Conservation (phyloP, 2,888 invertebrate genomes). For the Drosophila antonietae region DNA sequence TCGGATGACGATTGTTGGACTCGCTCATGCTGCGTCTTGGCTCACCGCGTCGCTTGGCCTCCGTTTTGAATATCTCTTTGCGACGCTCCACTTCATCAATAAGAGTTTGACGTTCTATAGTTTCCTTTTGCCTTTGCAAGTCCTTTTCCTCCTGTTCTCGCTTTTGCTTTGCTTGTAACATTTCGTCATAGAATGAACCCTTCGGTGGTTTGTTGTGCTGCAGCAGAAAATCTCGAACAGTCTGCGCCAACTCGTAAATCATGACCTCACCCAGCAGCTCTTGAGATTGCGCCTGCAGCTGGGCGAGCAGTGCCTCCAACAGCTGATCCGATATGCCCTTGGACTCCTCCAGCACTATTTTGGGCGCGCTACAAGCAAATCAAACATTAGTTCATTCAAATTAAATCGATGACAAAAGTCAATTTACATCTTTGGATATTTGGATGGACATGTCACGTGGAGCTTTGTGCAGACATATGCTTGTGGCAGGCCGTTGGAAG, state of each 20-base stretch:
- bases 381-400: not conserved
- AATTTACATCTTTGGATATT: constrained; percentile 93
- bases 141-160: constrained; percentile 88
- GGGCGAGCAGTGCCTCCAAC: constrained; percentile 87
- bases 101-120: constrained; percentile 89
- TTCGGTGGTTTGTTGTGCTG: constrained; percentile 92
- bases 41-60: constrained; percentile 86
- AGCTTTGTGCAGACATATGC: constrained; percentile 91
- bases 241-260: constrained; percentile 93
- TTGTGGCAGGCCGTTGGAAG: constrained; percentile 86
- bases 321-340: constrained; percentile 91
- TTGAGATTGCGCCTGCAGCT: constrained; percentile 87
- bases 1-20: constrained; percentile 84
- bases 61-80: constrained; percentile 91
- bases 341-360: constrained; percentile 89
- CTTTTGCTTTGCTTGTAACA: constrained; percentile 90
- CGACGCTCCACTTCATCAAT: constrained; percentile 91
- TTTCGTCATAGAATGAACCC: constrained; percentile 95
- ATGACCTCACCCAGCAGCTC: constrained; percentile 91
- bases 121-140: constrained; percentile 88
- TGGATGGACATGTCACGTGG: constrained; percentile 89
- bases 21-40: constrained; percentile 86
- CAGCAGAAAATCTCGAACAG: constrained; percentile 91
- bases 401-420: not conserved
- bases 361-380: constrained; percentile 87